These are phyloP conservation scores for Trigoniulus corallinus DNA, from an alignment of 1,140 invertebrate species.

Conservation along the genomic window DNA sequence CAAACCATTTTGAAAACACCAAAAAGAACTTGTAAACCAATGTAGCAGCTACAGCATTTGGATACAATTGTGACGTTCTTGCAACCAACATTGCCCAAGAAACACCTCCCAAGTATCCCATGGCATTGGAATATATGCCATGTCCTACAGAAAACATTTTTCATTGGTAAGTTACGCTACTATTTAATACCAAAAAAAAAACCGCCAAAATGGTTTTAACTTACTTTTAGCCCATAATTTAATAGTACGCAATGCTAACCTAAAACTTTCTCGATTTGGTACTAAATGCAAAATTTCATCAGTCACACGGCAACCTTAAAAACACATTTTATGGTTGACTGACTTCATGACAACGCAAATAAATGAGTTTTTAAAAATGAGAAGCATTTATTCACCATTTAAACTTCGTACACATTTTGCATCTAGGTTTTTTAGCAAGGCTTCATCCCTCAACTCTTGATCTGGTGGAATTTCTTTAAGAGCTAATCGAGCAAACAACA, in stretches of 20 bases:
- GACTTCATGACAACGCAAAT: background rate
- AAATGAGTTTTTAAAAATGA: too few relatives aligned
- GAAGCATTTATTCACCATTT: too few relatives aligned
- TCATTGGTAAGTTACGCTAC: too few relatives aligned
- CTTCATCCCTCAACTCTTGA: constrained; percentile 76
- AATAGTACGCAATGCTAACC: constrained; percentile 79
- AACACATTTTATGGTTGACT: background rate
- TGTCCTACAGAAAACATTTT: constrained; percentile 41
- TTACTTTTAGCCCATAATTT: constrained; percentile 98
- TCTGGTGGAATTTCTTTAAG: constrained; percentile 72
- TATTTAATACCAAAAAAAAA: too few relatives aligned
- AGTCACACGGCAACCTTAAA: constrained; percentile 74
- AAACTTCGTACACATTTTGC: constrained; percentile 90
- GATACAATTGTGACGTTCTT: constrained; percentile 94
- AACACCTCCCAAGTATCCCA: constrained; percentile 96
- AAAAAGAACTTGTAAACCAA: constrained; percentile 97
- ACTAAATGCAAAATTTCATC: constrained; percentile 94
- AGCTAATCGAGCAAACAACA: constrained; percentile 86
- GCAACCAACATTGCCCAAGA: constrained; percentile 99
- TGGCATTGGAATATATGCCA: constrained; percentile 94
- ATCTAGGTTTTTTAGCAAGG: constrained; percentile 86
- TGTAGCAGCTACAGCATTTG: constrained; percentile 85
- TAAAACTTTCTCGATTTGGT: constrained; percentile 87
- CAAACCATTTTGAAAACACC: constrained; percentile 78
- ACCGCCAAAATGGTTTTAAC: too few relatives aligned